These are phyloP conservation scores for Rutpela maculata DNA, from an alignment of 2,888 invertebrate species.

Conservation along the genomic window DNA sequence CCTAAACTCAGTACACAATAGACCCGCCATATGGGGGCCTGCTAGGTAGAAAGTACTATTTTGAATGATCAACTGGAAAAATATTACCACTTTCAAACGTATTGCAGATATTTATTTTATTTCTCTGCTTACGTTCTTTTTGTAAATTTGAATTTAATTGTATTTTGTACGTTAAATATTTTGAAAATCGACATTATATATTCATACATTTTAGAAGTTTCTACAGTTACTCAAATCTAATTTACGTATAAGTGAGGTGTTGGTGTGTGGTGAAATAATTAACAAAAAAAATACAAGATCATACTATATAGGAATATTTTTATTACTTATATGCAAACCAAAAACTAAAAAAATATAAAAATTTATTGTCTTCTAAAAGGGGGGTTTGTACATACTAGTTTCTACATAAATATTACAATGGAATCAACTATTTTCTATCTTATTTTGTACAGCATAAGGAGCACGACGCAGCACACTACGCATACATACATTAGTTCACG, in stretches of 20 bases:
- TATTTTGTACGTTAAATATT: not conserved
- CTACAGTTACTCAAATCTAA: slow-evolving; percentile 5
- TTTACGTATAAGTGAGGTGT: slow-evolving; percentile 35
- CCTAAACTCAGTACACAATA: too few species aligned
- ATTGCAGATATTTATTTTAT: too few species aligned
- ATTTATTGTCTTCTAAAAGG: slow-evolving; percentile 59
- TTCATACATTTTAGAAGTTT: slow-evolving; percentile 12
- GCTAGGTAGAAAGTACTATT: too few species aligned
- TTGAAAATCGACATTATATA: not conserved
- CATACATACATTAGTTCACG: slow-evolving; percentile 75
- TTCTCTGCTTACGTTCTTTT: too few species aligned
- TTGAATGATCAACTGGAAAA: too few species aligned
- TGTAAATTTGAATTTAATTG: too few species aligned
- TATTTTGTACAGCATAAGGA: slow-evolving; percentile 74
- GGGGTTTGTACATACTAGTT: slow-evolving; percentile 33
- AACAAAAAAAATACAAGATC: slow-evolving; percentile 25
- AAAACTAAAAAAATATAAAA: slow-evolving; percentile 52
- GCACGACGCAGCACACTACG: slow-evolving; percentile 73
- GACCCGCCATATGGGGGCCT: too few species aligned
- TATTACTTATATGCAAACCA: slow-evolving; percentile 34
- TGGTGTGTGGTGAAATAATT: slow-evolving; percentile 15
- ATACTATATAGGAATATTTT: slow-evolving; percentile 40
- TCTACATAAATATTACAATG: slow-evolving; percentile 9
- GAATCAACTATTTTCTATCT: slow-evolving; percentile 65
- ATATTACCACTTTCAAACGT: too few species aligned